These are phyloP conservation scores for Steatocranus sp. DNA, from an alignment of 2,797 vertebrate genomes.

Conservation along the genomic window DNA sequence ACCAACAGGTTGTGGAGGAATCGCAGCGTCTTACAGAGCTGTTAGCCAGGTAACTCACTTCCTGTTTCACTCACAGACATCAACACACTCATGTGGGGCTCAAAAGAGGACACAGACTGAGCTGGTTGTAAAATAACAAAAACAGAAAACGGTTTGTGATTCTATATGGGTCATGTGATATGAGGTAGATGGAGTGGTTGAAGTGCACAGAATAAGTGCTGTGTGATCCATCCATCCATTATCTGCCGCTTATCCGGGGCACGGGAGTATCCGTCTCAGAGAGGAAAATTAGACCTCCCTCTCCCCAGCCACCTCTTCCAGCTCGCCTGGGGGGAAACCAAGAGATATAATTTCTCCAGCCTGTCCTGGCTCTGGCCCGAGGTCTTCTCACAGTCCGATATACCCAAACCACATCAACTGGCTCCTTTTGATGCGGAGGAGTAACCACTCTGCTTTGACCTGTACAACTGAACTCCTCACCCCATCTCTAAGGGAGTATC, in stretches of 20 bases:
- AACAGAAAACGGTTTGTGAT: not conserved
- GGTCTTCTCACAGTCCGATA: not conserved
- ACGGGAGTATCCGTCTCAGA: not conserved
- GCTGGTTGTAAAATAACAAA: not conserved
- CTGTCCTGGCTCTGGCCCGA: fast-evolving
- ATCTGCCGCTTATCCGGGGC: not conserved
- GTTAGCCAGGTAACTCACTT: constrained; percentile 73
- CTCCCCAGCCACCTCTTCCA: not conserved
- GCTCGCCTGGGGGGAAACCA: fast-evolving
- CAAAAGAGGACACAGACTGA: not conserved
- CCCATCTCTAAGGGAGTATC: not conserved
- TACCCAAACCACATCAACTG: not conserved
- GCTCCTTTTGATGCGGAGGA: not conserved
- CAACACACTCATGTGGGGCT: not conserved
- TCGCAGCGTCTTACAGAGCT: constrained; percentile 81
- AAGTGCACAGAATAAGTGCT: not conserved
- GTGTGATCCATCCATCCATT: not conserved
- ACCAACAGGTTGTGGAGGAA: constrained; percentile 74
- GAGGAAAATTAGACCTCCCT: not conserved
- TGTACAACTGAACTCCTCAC: not conserved
- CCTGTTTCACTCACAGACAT: not conserved
- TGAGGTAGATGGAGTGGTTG: not conserved
- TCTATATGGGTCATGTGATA: not conserved
- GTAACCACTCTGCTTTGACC: not conserved
- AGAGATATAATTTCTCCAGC: not conserved